Conservation (phyloP, 2,113 vertebrate species). For the Origma solitaria region DNA sequence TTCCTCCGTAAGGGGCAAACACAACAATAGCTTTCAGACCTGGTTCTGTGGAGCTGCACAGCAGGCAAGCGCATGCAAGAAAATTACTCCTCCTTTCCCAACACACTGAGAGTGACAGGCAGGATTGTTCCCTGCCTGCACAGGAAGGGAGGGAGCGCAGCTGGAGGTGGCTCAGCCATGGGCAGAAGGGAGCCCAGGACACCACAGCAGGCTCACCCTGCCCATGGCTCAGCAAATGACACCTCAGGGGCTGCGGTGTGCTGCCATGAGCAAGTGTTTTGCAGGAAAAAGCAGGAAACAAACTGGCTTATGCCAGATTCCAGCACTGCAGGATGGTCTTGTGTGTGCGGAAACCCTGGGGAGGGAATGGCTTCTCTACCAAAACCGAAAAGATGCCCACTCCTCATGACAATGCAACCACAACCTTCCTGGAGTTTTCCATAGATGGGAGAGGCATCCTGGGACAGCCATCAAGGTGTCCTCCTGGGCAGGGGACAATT, state of each 20-base stretch:
- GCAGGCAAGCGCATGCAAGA: neutral
- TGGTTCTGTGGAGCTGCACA: neutral
- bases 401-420: neutral
- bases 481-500: neutral
- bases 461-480: neutral
- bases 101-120: accelerated
- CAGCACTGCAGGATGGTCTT: neutral
- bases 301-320: neutral
- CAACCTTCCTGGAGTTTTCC: neutral
- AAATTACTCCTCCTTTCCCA: neutral
- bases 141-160: neutral
- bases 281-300: neutral
- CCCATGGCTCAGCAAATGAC: neutral
- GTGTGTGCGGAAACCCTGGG: neutral
- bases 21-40: neutral
- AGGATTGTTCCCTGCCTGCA: neutral
- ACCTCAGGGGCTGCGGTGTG: neutral
- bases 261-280: neutral
- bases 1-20: neutral
- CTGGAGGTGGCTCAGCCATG: accelerated
- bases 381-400: neutral
- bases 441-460: neutral
- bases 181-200: neutral
- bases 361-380: neutral
- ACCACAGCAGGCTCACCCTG: accelerated